These are phyloP conservation scores for Watsonalla cultraria DNA, from an alignment of 2,888 invertebrate species.

Conservation along the genomic window DNA sequence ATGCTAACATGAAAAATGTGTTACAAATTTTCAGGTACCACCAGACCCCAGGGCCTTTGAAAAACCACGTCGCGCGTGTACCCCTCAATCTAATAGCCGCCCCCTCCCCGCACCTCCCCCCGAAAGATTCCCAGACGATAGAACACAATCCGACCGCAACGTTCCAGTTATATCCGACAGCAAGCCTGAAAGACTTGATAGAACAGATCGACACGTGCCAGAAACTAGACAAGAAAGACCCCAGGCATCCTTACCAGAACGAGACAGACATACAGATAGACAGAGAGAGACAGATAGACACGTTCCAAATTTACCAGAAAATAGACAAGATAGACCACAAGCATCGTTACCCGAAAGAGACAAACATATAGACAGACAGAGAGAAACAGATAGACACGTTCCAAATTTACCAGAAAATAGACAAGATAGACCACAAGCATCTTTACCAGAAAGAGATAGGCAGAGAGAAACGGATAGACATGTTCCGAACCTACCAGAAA, in stretches of 20 bases:
- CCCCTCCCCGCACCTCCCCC: constrained; percentile 67
- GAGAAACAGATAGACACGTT: constrained; percentile 14
- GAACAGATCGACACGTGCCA: constrained; percentile 8
- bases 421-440: constrained; percentile 17
- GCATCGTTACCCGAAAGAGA: constrained; percentile 7
- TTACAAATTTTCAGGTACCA: constrained; percentile 45
- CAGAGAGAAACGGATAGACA: constrained; percentile 15
- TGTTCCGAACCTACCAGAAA: constrained; percentile 17
- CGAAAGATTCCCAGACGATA: constrained; percentile 33
- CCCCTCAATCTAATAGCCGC: constrained; percentile 65
- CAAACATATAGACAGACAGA: constrained; percentile 7
- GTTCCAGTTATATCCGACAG: constrained; percentile 3
- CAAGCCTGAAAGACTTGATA: constrained; percentile 9
- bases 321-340: constrained; percentile 19
- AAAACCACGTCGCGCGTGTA: constrained; percentile 66
- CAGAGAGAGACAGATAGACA: constrained; percentile 16
- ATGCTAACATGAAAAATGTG: no score
- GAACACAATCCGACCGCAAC: constrained; percentile 25
- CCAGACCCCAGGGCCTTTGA: constrained; percentile 71
- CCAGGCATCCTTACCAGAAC: constrained; percentile 7
- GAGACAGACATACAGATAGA: constrained; percentile 14
- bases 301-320: constrained; percentile 17
- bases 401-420: constrained; percentile 19
- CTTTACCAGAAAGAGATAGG: constrained; percentile 10
- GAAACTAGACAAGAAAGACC: constrained; percentile 18